A percentile compares a stretch with the other conserved stretches of the same genome.
phyloP scores from a whole-genome alignment of 2,888 invertebrate species.

The Tillus elongatus region DNA sequence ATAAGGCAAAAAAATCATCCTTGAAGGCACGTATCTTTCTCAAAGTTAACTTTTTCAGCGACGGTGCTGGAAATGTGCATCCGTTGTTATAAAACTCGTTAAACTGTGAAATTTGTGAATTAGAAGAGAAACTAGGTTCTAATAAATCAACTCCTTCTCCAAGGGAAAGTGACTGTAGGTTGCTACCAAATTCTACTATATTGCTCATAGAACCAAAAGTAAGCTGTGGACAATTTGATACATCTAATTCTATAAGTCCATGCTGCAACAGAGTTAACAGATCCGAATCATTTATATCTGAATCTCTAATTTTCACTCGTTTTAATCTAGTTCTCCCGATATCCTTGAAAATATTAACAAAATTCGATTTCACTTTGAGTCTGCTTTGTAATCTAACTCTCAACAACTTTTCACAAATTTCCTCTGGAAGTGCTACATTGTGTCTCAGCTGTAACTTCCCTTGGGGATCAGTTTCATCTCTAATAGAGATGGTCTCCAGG shows the following conservation, averaged over 20 bases:
- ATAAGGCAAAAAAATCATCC: slow-evolving; percentile 44
- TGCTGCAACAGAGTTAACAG: slow-evolving; percentile 63
- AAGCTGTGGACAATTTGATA: slow-evolving; percentile 64
- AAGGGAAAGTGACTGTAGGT: slow-evolving; percentile 60
- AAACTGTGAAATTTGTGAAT: slow-evolving; percentile 7
- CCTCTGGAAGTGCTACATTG: slow-evolving; percentile 57
- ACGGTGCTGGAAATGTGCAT: slow-evolving; percentile 51
- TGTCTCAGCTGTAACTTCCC: slow-evolving; percentile 47
- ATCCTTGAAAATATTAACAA: slow-evolving; percentile 64
- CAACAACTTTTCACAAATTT: slow-evolving; percentile 62
- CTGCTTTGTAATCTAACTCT: slow-evolving; percentile 46
- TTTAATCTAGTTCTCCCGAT: slow-evolving; percentile 57
- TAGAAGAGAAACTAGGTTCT: slow-evolving; percentile 20
- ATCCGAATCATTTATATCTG: slow-evolving; percentile 62
- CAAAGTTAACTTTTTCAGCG: slow-evolving; percentile 51
- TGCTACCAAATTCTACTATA: slow-evolving; percentile 60
- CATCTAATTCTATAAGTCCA: slow-evolving; percentile 62
- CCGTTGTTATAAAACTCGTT: slow-evolving; percentile 39
- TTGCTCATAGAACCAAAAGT: slow-evolving; percentile 54
- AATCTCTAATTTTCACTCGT: slow-evolving; percentile 59
- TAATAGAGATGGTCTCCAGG: slow-evolving; percentile 51
- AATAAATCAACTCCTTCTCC: slow-evolving; percentile 43
- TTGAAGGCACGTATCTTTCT: slow-evolving; percentile 45
- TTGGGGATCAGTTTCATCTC: slow-evolving; percentile 37
- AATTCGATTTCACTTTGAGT: slow-evolving; percentile 50